A percentile compares a stretch with the other conserved stretches of the same genome.
Conservation (phyloP, 2,888 invertebrate genomes). For the Gymnoscelis rufifasciata region DNA sequence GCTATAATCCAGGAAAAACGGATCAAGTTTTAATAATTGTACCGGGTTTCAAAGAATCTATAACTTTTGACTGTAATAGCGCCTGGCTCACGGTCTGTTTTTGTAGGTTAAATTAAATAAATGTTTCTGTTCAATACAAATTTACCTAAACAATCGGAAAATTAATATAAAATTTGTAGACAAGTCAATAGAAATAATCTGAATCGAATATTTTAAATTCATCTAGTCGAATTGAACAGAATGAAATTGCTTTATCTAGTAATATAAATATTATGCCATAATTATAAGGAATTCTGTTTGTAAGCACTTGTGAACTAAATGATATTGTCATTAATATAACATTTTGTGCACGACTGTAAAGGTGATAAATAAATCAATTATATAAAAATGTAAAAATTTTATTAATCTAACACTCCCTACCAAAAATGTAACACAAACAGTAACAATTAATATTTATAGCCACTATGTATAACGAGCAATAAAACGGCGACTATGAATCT, state of each 20-base stretch:
- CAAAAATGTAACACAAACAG: constrained; percentile 15
- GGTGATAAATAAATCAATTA: constrained; percentile 14
- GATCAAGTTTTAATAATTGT: no score
- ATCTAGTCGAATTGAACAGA: constrained; percentile 30
- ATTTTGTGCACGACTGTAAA: constrained; percentile 69
- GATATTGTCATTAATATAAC: constrained; percentile 41
- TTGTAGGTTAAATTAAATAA: no score
- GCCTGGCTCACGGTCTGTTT: no score
- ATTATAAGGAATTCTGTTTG: constrained; percentile 33
- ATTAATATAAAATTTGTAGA: not conserved
- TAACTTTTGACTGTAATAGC: no score
- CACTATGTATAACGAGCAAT: no score
- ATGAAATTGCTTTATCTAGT: constrained; percentile 24
- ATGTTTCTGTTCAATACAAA: constrained; percentile 6
- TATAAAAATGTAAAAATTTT: not conserved
- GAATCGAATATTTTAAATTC: constrained; percentile 6
- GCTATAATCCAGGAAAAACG: no score
- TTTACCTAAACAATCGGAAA: not conserved
- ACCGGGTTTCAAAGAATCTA: no score
- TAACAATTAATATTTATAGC: constrained; percentile 17
- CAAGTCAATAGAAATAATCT: not conserved
- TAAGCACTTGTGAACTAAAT: constrained; percentile 71
- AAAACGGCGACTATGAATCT: no score
- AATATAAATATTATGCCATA: constrained; percentile 47
- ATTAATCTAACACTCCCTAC: not conserved